Conservation (phyloP, 2,113 vertebrate genomes). For the Lycaon pictus region DNA sequence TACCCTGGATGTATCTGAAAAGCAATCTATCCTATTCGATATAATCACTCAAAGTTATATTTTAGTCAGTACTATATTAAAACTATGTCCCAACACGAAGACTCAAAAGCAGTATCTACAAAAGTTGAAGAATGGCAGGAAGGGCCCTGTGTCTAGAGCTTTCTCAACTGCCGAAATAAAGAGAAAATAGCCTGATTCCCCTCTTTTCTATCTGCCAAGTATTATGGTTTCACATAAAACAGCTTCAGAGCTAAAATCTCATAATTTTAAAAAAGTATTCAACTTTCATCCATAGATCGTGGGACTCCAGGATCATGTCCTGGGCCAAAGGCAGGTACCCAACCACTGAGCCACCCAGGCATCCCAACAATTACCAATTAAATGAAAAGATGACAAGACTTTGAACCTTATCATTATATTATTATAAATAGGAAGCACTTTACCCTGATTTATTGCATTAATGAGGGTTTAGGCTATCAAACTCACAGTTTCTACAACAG, state of each 20-base stretch:
- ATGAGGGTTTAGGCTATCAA: neutral
- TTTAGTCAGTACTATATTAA: constrained; percentile 1
- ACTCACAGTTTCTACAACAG: neutral
- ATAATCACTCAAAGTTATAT: constrained; percentile 5
- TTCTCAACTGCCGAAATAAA: neutral
- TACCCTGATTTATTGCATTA: constrained; percentile 17
- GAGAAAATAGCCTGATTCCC: neutral
- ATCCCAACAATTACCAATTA: constrained; percentile 9
- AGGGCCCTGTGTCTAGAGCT: neutral
- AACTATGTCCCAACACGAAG: neutral
- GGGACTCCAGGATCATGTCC: no score
- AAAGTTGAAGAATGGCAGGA: neutral
- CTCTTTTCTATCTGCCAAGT: neutral
- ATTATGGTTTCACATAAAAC: constrained; percentile 20
- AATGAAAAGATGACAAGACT: constrained; percentile 29
- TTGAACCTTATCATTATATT: neutral
- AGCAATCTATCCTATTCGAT: neutral
- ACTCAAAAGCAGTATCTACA: constrained; percentile 37
- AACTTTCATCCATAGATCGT: constrained; percentile 3
- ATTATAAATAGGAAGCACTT: constrained; percentile 20
- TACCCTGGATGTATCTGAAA: neutral
- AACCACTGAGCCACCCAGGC: no score
- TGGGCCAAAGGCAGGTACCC: no score
- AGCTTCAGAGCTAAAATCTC: neutral
- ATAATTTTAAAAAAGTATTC: constrained; percentile 45